phyloP scores from a whole-genome alignment of 1,140 invertebrate genomes.

The Temnothorax longispinosus region DNA sequence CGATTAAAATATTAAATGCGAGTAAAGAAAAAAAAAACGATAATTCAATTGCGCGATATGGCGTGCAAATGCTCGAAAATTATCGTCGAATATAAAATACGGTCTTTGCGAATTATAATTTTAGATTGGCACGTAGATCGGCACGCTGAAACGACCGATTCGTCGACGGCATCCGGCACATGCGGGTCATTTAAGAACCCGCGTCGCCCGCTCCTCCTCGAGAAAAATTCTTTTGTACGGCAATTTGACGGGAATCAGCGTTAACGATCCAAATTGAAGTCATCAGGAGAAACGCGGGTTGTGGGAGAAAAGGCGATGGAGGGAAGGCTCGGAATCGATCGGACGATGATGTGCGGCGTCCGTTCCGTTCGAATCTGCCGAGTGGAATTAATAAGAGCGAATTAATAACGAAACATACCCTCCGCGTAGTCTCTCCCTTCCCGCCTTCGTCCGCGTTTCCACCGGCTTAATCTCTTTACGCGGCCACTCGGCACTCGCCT shows the following conservation, averaged over 20 bases:
- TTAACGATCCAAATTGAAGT: conserved; percentile 60
- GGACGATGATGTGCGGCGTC: conserved; percentile 33
- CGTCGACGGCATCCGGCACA: conserved; percentile 7
- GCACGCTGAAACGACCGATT: not conserved
- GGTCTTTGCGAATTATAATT: conserved; percentile 15
- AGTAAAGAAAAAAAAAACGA: not conserved
- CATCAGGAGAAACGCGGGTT: conserved; percentile 27
- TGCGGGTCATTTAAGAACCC: conserved; percentile 48
- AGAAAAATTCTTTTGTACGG: conserved; percentile 49
- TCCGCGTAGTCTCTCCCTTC: not conserved
- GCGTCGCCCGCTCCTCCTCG: not conserved
- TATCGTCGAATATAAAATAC: not conserved
- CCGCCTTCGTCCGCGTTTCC: conserved; percentile 30
- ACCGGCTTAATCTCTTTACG: conserved; percentile 70
- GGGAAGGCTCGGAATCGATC: conserved; percentile 26
- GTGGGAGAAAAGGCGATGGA: too few relatives aligned
- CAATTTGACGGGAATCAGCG: conserved; percentile 56
- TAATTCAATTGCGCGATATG: not conserved
- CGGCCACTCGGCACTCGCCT: conserved; percentile 62
- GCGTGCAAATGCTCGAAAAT: not conserved
- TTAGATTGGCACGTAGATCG: not conserved
- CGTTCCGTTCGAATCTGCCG: conserved; percentile 34
- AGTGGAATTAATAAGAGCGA: conserved; percentile 69
- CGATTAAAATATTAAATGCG: not conserved
- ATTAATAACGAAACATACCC: conserved; percentile 72